Evolutionary conservation across 2,888 invertebrate genomes (phyloP).

Genomic region (Euspilapteryx auroguttella): DNA sequence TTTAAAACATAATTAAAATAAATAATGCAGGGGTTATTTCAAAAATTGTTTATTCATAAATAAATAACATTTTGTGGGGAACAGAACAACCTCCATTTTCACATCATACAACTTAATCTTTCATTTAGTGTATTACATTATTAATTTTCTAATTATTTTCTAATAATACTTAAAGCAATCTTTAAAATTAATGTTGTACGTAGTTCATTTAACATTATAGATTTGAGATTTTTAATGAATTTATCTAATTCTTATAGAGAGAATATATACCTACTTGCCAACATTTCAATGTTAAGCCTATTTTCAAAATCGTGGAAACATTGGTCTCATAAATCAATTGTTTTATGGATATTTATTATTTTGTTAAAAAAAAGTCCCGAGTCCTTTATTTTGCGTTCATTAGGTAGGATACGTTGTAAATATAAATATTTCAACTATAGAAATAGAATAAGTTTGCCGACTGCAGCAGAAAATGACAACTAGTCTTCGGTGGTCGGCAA

Average conservation of each 20-base stretch:
- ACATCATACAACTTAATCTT: constrained; percentile 49
- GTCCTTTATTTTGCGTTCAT: too few relatives aligned
- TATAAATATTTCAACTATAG: too few relatives aligned
- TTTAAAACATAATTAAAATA: constrained; percentile 8
- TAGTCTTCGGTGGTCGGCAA: too few relatives aligned
- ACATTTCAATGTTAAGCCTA: constrained; percentile 17
- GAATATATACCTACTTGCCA: constrained; percentile 43
- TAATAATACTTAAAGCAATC: constrained; percentile 61
- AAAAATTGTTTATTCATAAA: constrained; percentile 60
- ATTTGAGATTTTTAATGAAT: constrained; percentile 53
- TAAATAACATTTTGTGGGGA: constrained; percentile 61
- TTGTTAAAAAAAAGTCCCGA: too few relatives aligned
- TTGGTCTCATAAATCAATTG: not conserved
- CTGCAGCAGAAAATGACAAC: too few relatives aligned
- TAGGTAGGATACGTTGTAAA: too few relatives aligned
- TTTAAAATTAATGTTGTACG: constrained; percentile 52
- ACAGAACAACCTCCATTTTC: constrained; percentile 60
- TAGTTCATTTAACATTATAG: constrained; percentile 54
- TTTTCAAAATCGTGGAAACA: constrained; percentile 11
- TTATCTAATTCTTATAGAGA: constrained; percentile 51
- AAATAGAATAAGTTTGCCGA: too few relatives aligned
- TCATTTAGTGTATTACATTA: constrained; percentile 53
- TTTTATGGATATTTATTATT: too few relatives aligned
- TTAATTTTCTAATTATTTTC: constrained; percentile 53
- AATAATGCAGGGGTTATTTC: constrained; percentile 28